Evolutionary conservation across 2,113 vertebrate species (phyloP).

Genomic region (Dinomys branickii): DNA sequence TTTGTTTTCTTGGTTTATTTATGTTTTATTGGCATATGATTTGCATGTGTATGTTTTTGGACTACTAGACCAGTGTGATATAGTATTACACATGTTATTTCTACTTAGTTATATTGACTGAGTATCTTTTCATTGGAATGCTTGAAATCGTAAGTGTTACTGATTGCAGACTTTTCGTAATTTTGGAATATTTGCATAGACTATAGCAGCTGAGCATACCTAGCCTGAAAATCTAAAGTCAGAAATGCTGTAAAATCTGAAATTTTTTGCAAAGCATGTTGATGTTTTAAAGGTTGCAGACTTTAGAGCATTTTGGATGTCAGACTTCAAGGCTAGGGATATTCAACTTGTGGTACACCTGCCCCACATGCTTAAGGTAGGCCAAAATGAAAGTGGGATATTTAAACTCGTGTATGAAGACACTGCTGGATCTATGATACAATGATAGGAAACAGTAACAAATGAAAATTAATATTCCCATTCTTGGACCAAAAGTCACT

Average conservation of each 20-base stretch:
- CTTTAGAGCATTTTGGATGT: not conserved
- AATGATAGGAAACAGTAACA: conserved; percentile 31
- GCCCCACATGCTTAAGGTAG: not conserved
- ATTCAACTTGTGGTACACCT: not conserved
- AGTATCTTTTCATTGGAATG: not conserved
- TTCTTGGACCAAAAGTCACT: conserved; percentile 65
- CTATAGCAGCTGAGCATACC: not conserved
- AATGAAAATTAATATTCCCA: conserved; percentile 63
- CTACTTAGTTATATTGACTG: not conserved
- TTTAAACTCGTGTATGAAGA: not conserved
- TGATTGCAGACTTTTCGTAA: not conserved
- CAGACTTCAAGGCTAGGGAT: not conserved
- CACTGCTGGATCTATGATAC: conserved; percentile 18
- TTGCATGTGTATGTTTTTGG: not conserved
- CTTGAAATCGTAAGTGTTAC: not conserved
- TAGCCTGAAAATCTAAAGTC: not conserved
- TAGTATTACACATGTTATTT: conserved; percentile 15
- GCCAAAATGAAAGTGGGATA: conserved; percentile 1
- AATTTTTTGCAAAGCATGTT: not conserved
- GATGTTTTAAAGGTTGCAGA: not conserved
- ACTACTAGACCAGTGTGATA: not conserved
- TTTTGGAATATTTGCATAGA: not conserved
- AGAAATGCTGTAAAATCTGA: not conserved
- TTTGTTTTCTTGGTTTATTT: conserved; percentile 25
- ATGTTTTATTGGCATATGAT: not conserved